These are phyloP conservation scores for Falcaria lacertinaria DNA, from an alignment of 2,888 invertebrate genomes.

Conservation along the genomic window DNA sequence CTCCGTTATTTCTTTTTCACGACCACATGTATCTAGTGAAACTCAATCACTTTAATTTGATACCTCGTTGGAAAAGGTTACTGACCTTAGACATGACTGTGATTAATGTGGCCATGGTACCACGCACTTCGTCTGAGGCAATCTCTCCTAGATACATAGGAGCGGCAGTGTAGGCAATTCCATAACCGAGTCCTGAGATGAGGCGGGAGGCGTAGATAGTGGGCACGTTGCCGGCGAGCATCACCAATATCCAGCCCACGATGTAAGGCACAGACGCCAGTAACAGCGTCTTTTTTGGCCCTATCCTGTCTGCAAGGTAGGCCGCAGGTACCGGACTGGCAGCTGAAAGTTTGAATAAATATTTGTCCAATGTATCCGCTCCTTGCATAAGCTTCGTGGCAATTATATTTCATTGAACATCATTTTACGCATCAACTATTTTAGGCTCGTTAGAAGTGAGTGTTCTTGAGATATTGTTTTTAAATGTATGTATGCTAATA, in stretches of 20 bases:
- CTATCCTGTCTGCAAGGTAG: constrained; percentile 81
- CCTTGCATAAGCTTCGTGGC: too few relatives aligned
- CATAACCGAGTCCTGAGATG: constrained; percentile 82
- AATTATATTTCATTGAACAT: too few relatives aligned
- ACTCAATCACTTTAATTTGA: too few relatives aligned
- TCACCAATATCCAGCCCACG: constrained; percentile 82
- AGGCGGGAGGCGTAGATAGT: constrained; percentile 80
- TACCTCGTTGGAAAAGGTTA: too few relatives aligned
- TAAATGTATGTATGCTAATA: too few relatives aligned
- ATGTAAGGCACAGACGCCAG: constrained; percentile 80
- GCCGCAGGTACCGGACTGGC: constrained; percentile 82
- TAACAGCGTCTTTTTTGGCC: constrained; percentile 82
- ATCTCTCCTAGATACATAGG: constrained; percentile 83
- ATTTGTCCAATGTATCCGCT: background rate
- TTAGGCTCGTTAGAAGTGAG: too few relatives aligned
- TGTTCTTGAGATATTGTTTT: too few relatives aligned
- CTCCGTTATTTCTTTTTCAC: too few relatives aligned
- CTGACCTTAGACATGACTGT: constrained; percentile 78
- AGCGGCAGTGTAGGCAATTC: constrained; percentile 79
- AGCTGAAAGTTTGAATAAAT: constrained; percentile 52
- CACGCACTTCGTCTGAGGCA: constrained; percentile 79
- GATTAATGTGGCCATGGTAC: constrained; percentile 80
- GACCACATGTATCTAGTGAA: too few relatives aligned
- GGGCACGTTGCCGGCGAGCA: constrained; percentile 77
- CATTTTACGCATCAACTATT: too few relatives aligned